These are phyloP conservation scores for Engystomops pustulosus DNA, from an alignment of 2,113 vertebrate species.

Conservation along the genomic window DNA sequence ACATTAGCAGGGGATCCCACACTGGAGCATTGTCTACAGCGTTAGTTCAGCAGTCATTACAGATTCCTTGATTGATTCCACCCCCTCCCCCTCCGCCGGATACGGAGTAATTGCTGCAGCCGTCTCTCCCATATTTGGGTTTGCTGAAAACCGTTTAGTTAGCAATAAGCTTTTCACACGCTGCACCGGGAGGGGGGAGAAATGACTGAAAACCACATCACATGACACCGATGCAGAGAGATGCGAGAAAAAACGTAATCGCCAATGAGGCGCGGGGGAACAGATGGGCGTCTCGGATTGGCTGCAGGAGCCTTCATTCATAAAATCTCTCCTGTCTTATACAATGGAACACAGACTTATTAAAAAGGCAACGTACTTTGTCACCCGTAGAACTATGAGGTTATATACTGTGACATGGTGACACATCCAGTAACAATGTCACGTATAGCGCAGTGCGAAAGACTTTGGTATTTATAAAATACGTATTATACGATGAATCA, in stretches of 20 bases:
- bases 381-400: background rate
- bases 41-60: background rate
- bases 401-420: background rate
- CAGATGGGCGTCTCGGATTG: slow-evolving; percentile 41
- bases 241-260: background rate
- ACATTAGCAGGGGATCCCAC: background rate
- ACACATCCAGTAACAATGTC: background rate
- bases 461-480: background rate
- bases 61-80: background rate
- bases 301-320: slow-evolving; percentile 46
- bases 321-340: slow-evolving; percentile 39
- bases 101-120: slow-evolving; percentile 15
- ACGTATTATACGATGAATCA: background rate
- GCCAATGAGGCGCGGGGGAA: slow-evolving; percentile 14
- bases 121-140: slow-evolving; percentile 20
- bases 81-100: background rate
- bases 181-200: slow-evolving; percentile 22
- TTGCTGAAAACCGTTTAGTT: slow-evolving; percentile 31
- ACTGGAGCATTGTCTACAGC: background rate
- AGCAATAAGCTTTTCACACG: slow-evolving; percentile 41
- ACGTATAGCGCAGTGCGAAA: background rate
- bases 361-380: background rate
- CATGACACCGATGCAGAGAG: background rate
- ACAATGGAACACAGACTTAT: background rate
- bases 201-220: slow-evolving; percentile 21